phyloP scores from a whole-genome alignment of 2,797 vertebrate species.

The Cyprinella venusta region DNA sequence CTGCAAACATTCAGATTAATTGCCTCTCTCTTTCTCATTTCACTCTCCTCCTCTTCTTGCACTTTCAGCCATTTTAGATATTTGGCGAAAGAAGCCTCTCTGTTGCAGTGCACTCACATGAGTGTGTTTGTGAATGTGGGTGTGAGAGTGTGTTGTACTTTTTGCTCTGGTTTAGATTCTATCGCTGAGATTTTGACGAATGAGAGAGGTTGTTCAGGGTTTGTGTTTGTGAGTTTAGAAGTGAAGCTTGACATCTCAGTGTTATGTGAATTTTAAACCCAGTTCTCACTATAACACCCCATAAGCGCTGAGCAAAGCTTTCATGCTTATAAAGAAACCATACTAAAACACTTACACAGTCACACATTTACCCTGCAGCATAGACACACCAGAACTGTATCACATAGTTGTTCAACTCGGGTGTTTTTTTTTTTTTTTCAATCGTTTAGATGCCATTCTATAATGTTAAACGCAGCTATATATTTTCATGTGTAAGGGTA shows the following conservation, averaged over 20 bases:
- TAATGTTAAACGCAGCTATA: neutral
- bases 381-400: neutral
- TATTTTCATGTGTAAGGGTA: neutral
- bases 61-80: conserved; percentile 29
- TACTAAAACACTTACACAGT: conserved; percentile 20
- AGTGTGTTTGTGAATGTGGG: neutral
- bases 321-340: neutral
- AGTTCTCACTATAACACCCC: conserved; percentile 13
- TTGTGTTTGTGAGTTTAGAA: conserved; percentile 22
- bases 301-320: conserved; percentile 10
- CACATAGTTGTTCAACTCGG: neutral
- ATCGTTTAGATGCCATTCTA: neutral
- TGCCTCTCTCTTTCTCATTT: conserved; percentile 57
- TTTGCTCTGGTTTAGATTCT: neutral
- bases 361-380: neutral
- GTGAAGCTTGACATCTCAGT: conserved; percentile 3
- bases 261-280: conserved; percentile 26
- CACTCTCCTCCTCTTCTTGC: conserved; percentile 67
- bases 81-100: conserved; percentile 1
- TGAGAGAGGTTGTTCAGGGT: neutral
- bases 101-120: neutral
- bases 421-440: neutral
- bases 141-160: neutral
- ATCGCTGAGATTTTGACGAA: neutral
- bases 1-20: conserved; percentile 63